phyloP scores from a whole-genome alignment of 2,113 vertebrate species.

The Camelus dromedarius region DNA sequence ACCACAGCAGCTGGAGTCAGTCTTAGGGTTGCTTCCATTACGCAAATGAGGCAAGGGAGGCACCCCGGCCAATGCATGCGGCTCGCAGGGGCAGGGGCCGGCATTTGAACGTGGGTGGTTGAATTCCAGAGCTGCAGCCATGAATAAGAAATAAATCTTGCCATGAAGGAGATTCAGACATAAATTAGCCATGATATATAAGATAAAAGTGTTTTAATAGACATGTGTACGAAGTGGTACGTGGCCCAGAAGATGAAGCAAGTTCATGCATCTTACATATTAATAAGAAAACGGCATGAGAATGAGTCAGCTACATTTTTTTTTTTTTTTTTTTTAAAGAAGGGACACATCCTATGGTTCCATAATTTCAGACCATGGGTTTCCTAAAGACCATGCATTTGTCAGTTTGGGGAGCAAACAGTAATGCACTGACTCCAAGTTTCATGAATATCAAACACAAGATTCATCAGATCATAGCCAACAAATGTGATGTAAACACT shows the following conservation, averaged over 20 bases:
- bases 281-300: background rate
- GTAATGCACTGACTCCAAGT: background rate
- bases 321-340: background rate
- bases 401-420: background rate
- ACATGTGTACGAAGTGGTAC: background rate
- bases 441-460: background rate
- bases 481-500: background rate
- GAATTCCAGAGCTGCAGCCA: background rate
- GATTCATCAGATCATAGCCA: background rate
- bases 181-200: background rate
- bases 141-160: constrained; percentile 26
- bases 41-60: background rate
- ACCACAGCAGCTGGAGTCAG: background rate
- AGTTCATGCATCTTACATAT: background rate
- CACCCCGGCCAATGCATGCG: background rate
- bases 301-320: background rate
- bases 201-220: background rate
- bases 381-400: background rate
- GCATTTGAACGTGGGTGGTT: background rate
- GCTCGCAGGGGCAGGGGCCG: background rate
- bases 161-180: constrained; percentile 15
- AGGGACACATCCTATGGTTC: background rate
- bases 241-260: background rate
- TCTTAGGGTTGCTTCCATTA: background rate
- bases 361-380: background rate